Percentiles rank a stretch among this genome's conserved stretches.
Evolutionary conservation across 2,113 vertebrate genomes (phyloP).

Genomic region (Lutjanus erythropterus): DNA sequence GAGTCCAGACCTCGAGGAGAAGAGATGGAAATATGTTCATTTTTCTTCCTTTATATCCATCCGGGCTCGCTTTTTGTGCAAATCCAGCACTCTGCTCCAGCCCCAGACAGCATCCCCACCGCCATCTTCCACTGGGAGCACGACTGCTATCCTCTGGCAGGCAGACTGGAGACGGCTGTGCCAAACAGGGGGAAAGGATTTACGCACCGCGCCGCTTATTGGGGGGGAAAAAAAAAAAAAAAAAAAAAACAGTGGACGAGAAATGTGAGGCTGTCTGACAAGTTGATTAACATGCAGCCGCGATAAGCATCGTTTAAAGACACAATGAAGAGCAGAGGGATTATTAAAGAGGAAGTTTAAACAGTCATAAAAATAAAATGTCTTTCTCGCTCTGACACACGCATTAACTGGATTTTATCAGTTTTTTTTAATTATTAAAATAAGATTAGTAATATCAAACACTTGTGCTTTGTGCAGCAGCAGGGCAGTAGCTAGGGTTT

Average conservation of each 20-base stretch:
- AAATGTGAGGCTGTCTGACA: conserved; percentile 37
- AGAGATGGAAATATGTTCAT: conserved; percentile 49
- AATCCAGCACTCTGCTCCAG: conserved; percentile 69
- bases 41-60: conserved; percentile 57
- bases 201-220: conserved; percentile 53
- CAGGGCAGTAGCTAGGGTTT: neutral
- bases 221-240: neutral
- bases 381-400: neutral
- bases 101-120: conserved; percentile 84
- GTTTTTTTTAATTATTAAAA: neutral
- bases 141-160: conserved; percentile 70
- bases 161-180: conserved; percentile 60
- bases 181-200: conserved; percentile 43
- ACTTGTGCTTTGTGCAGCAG: neutral
- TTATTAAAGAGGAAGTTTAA: neutral
- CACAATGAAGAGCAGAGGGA: neutral
- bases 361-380: neutral
- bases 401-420: neutral
- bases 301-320: neutral
- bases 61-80: conserved; percentile 53
- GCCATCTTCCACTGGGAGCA: conserved; percentile 90
- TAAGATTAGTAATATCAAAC: neutral
- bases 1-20: conserved; percentile 65
- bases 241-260: no score
- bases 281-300: conserved; percentile 18